A percentile compares a stretch with the other conserved stretches of the same genome.
phyloP scores from a whole-genome alignment of 2,797 vertebrate genomes.

The Carapus acus region DNA sequence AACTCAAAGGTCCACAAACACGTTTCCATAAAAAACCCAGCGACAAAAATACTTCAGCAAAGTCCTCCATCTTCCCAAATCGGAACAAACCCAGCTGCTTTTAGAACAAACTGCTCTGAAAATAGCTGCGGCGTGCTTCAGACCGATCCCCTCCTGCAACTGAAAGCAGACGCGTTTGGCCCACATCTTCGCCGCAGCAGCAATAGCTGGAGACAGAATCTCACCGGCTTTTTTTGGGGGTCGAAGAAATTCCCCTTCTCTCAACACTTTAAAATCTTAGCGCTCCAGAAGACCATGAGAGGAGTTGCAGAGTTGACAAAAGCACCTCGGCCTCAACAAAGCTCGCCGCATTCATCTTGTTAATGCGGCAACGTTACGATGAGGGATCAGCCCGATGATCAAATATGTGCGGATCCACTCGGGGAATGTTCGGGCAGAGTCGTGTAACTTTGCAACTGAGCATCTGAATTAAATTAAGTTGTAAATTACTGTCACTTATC shows the following conservation, averaged over 20 bases:
- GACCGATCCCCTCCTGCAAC: neutral
- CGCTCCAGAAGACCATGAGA: neutral
- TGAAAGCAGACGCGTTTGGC: constrained; percentile 2
- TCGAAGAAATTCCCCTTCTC: constrained; percentile 4
- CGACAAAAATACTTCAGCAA: neutral
- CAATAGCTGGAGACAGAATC: neutral
- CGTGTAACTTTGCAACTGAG: no score
- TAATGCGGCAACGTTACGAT: constrained; percentile 48
- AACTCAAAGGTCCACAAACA: neutral
- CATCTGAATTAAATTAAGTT: neutral
- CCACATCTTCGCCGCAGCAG: neutral
- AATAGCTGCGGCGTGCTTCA: constrained; percentile 2
- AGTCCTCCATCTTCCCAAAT: neutral
- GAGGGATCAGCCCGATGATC: constrained; percentile 46
- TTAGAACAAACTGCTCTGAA: constrained; percentile 3
- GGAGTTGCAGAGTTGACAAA: constrained; percentile 5
- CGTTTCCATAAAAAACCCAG: neutral
- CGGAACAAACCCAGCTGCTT: neutral
- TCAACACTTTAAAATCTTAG: constrained; percentile 6
- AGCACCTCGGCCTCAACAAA: constrained; percentile 8
- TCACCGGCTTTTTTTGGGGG: neutral
- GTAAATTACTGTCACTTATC: no score
- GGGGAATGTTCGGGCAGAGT: neutral
- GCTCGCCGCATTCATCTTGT: constrained; percentile 36
- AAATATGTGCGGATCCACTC: constrained; percentile 14